Percentiles rank a stretch among this genome's conserved stretches.
Conservation (phyloP, 2,797 vertebrate species). For the Ambastaia sidthimunki region DNA sequence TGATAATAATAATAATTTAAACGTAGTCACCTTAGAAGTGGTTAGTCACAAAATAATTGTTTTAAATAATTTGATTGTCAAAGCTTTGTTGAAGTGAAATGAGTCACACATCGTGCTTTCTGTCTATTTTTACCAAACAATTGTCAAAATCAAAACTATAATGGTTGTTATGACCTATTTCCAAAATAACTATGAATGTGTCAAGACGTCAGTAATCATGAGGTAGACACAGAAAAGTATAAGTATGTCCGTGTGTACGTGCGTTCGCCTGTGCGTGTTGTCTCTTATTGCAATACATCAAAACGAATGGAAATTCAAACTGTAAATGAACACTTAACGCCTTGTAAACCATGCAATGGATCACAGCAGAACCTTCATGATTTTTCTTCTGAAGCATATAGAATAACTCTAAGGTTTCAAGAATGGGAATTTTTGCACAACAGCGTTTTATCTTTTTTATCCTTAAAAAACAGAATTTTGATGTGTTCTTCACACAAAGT, state of each 20-base stretch:
- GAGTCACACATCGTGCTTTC: constrained; percentile 69
- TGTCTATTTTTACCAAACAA: constrained; percentile 68
- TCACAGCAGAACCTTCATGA: constrained; percentile 55
- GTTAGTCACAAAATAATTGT: constrained; percentile 59
- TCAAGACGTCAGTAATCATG: constrained; percentile 79
- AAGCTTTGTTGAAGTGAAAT: constrained; percentile 84
- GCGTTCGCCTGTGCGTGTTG: constrained; percentile 61
- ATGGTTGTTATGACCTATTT: constrained; percentile 50
- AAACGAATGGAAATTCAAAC: constrained; percentile 58
- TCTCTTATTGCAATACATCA: constrained; percentile 81
- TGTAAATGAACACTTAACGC: constrained; percentile 64
- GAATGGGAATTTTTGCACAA: constrained; percentile 59
- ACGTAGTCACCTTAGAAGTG: constrained; percentile 58
- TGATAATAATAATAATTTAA: constrained; percentile 63
- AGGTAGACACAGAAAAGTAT: constrained; percentile 85
- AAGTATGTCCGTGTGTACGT: constrained; percentile 55
- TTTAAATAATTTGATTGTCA: constrained; percentile 86
- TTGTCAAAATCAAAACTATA: constrained; percentile 54
- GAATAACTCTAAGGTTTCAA: constrained; percentile 59
- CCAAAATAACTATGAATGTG: constrained; percentile 73
- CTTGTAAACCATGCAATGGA: constrained; percentile 73
- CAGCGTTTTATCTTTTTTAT: constrained; percentile 51
- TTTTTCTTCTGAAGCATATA: constrained; percentile 59
- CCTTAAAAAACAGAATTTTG: constrained; percentile 61
- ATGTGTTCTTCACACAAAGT: constrained; percentile 70